Percentiles rank a stretch among this genome's conserved stretches.
Conservation (phyloP, 2,797 vertebrate genomes). For the Labroides dimidiatus region DNA sequence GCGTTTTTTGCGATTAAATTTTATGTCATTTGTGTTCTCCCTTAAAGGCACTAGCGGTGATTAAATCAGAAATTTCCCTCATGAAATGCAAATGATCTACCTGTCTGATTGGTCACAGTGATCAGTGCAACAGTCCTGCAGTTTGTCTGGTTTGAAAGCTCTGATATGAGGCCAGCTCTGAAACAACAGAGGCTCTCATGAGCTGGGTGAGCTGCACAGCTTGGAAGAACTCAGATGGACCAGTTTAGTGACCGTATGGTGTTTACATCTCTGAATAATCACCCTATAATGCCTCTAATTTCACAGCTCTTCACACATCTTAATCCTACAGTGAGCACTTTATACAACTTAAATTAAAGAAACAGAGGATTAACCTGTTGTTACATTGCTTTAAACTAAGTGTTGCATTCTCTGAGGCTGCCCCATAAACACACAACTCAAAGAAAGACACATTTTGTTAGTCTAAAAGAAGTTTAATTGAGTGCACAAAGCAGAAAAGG, state of each 20-base stretch:
- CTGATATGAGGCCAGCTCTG: slow-evolving; percentile 5
- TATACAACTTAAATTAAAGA: slow-evolving; percentile 13
- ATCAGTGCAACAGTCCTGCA: not conserved
- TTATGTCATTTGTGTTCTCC: slow-evolving; percentile 25
- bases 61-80: slow-evolving; percentile 4
- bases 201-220: slow-evolving; percentile 30
- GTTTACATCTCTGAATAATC: slow-evolving; percentile 47
- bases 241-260: slow-evolving; percentile 42
- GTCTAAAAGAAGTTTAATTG: not conserved
- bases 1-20: slow-evolving; percentile 50
- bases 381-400: slow-evolving; percentile 23
- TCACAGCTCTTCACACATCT: slow-evolving; percentile 43
- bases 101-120: slow-evolving; percentile 8
- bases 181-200: slow-evolving; percentile 31
- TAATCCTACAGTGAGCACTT: slow-evolving; percentile 18
- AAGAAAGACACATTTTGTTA: not conserved
- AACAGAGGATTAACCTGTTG: slow-evolving; percentile 13
- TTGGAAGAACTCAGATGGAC: slow-evolving; percentile 38
- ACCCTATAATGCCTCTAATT: slow-evolving; percentile 37
- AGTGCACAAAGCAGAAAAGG: not conserved
- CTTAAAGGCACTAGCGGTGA: slow-evolving; percentile 28
- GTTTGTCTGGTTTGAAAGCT: slow-evolving; percentile 36
- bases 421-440: not conserved
- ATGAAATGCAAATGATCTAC: slow-evolving; percentile 19
- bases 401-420: slow-evolving; percentile 1